Conservation (phyloP, 2,797 vertebrate genomes). For the Spea hammondii region DNA sequence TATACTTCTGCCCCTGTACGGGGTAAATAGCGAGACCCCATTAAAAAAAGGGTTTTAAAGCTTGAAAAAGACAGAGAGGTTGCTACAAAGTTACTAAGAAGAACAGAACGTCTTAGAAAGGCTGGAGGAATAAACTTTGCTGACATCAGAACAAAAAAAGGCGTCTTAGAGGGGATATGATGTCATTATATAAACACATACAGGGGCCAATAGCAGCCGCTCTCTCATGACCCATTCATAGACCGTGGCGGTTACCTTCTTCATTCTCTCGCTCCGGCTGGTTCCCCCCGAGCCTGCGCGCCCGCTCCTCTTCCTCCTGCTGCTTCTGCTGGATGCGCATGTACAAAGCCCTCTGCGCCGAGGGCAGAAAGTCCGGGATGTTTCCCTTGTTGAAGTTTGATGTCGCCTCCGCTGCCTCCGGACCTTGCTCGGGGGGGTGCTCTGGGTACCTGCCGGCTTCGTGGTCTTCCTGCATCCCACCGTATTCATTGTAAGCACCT, state of each 20-base stretch:
- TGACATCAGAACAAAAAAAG: too few relatives aligned
- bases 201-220: too few relatives aligned
- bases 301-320: conserved; percentile 89
- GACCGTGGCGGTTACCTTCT: conserved; percentile 72
- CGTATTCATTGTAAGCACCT: conserved; percentile 78
- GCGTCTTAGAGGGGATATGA: too few relatives aligned
- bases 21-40: too few relatives aligned
- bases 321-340: conserved; percentile 95
- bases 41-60: too few relatives aligned
- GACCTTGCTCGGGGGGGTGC: conserved; percentile 65
- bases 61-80: too few relatives aligned
- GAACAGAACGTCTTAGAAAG: too few relatives aligned
- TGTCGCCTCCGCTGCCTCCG: conserved; percentile 61
- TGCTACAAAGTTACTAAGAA: too few relatives aligned
- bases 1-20: too few relatives aligned
- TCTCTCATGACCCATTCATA: too few relatives aligned
- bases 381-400: conserved; percentile 67
- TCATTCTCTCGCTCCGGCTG: conserved; percentile 69
- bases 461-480: conserved; percentile 69
- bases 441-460: conserved; percentile 66
- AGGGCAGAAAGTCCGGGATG: conserved; percentile 89
- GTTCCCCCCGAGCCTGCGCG: conserved; percentile 80
- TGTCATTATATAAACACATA: too few relatives aligned
- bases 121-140: too few relatives aligned
- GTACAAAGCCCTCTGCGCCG: conserved; percentile 88